Evolutionary conservation across 2,797 vertebrate species (phyloP), one percentile per base, ranked within the genome.

Genomic region (Loriculus beryllinus): DNA sequence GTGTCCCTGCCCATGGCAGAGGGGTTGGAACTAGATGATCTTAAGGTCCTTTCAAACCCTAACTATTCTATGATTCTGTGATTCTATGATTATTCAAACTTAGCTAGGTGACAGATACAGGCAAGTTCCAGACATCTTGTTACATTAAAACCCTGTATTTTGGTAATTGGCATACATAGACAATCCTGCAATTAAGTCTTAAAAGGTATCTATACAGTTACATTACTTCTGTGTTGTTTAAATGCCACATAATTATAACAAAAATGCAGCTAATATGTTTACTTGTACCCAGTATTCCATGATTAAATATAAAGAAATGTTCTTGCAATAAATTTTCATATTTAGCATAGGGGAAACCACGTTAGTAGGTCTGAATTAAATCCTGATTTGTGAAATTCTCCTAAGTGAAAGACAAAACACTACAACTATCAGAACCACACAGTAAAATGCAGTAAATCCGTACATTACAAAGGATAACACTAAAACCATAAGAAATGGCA

Each of bases 361-460:
- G 11, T 74, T 71, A 86, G 56, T 64, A 84, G 65, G 79, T 31
- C 42, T 94, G 89, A 97, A 93, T 95, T 90, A 84, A 94, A 95
- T 39, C 77, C 82, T 37, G 16, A 84, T 82, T 95, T 80, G 31
- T 74, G 94, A 90, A 80, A 87, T 45, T 84, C 51, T 83, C n/a
- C 7, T 78, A 91, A 96, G 45, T 56, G 35, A 56, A 95, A 92
- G 63, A 82, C 26, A 5, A 94, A 86, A 29, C 39, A 72, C 82
- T 93, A 52, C 79, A 87, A 65, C 67, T 84, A 62, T 57, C 65
- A 57, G 60, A 95, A 71, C 63, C 31, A 7, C 29, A 63, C 19
- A 71, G 52, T 16, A 78, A 94, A 81, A 90, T 59, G 15, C 3
- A n/a, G 28, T 68, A 70, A 88, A 80, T 59, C 39, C 28, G 6